A percentile compares a stretch with the other conserved stretches of the same genome.
Evolutionary conservation across 1,140 invertebrate genomes (phyloP).

Genomic region (Drosophila grimshawi): DNA sequence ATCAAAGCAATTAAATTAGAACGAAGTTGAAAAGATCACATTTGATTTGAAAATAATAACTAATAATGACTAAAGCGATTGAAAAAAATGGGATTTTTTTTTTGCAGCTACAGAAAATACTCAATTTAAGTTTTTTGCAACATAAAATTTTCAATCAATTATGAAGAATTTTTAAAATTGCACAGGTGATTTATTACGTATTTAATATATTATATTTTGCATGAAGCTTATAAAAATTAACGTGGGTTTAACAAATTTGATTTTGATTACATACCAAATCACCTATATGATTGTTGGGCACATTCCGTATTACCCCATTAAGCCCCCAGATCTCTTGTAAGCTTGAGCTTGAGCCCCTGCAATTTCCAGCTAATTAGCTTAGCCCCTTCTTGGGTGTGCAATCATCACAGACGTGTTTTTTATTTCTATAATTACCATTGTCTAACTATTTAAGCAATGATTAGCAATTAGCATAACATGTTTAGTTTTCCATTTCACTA

Average conservation of each 20-base stretch:
- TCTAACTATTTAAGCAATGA: slow-evolving; percentile 54
- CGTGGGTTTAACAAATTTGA: background rate
- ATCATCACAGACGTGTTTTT: slow-evolving; percentile 14
- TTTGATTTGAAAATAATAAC: too few relatives aligned
- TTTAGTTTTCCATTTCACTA: slow-evolving; percentile 50
- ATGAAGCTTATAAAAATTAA: background rate
- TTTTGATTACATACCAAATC: slow-evolving; percentile 20
- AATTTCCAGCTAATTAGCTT: slow-evolving; percentile 29
- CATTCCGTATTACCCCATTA: background rate
- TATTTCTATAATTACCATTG: slow-evolving; percentile 56
- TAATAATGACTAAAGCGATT: too few relatives aligned
- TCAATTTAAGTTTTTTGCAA: too few relatives aligned
- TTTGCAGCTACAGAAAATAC: too few relatives aligned
- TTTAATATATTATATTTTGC: too few relatives aligned
- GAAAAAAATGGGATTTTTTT: too few relatives aligned
- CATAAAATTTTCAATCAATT: too few relatives aligned
- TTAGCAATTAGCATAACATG: slow-evolving; percentile 64
- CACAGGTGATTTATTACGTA: too few relatives aligned
- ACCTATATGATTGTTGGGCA: background rate
- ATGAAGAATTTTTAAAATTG: too few relatives aligned
- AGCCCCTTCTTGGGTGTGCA: background rate
- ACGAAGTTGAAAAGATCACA: too few relatives aligned
- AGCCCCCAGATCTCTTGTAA: background rate
- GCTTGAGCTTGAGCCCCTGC: background rate
- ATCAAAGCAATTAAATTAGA: too few relatives aligned